Conservation (phyloP, 2,888 invertebrate genomes). For the Invenusta paracnida region DNA sequence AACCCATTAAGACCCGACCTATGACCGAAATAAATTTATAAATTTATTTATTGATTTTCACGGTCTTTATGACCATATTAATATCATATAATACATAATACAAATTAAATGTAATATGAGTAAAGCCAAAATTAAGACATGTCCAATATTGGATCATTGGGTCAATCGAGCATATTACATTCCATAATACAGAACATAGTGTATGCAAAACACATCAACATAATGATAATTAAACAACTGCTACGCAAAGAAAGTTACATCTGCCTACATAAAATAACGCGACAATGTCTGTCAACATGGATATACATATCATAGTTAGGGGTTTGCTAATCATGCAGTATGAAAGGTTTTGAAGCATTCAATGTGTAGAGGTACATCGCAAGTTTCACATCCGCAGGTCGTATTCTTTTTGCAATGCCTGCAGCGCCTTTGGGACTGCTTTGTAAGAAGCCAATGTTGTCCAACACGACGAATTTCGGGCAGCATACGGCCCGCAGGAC, state of each 20-base stretch:
- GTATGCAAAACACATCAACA: not conserved
- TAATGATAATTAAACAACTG: not conserved
- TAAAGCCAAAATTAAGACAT: not conserved
- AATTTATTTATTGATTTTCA: no score
- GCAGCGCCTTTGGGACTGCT: not conserved
- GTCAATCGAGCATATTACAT: not conserved
- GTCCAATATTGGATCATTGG: not conserved
- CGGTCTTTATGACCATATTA: no score
- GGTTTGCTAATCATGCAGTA: not conserved
- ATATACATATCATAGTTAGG: not conserved
- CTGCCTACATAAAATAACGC: not conserved
- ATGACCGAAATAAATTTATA: no score
- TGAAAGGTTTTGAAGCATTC: not conserved
- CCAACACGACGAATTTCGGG: not conserved
- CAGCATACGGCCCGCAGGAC: not conserved
- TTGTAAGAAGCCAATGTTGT: slow-evolving; percentile 2
- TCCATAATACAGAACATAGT: not conserved
- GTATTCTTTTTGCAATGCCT: not conserved
- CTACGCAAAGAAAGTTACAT: not conserved
- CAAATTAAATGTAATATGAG: no score
- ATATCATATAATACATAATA: no score
- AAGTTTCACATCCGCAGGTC: not conserved
- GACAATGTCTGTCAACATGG: not conserved
- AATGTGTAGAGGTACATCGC: not conserved
- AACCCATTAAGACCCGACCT: no score